Evolutionary conservation across 2,888 invertebrate species (phyloP), one percentile per base, ranked within the genome.

Genomic region (Eilema depressum): DNA sequence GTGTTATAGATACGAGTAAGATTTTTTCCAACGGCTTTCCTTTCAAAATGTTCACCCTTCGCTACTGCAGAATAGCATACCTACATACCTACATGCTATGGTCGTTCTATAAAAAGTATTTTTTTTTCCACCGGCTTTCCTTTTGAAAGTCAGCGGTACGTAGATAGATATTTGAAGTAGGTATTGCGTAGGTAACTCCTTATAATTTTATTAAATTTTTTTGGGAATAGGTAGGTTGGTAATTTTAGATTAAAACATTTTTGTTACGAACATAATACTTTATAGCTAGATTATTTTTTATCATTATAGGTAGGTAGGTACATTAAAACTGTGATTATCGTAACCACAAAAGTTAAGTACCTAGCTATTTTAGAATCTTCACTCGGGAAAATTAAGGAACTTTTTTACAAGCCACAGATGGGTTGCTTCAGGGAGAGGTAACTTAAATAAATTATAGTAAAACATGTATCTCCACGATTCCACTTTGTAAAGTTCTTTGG

Each of bases 381-480:
- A 74, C 30, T 88, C 83, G 56, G 98, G 98, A 94, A 97, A 96
- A 66, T 89, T 92, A 73, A 97, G 92, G 87, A 98, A 98, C 83
- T 92, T 95, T 68, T 96, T 92, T 17, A 97, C 93, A 60, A 98
- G 84, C 94, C 95, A 96, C 83, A 96, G 96, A 47, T 96, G 93
- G 14, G 96, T 63, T 0, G 82, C 84, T 61, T 95, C 94, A 0
- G 98, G 97, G 53, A 94, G 80, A 12, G 96, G 95, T 25, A 96
- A 89, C 81, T 93, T 96, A 80, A 98, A 96, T 28, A 98, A 87
- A 67, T 91, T 92, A 80, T 97, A 97, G 88, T 97, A 98, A 69
- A 97, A 85, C 82, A 87, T 91, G 84, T 96, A 97, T 86, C 97
- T 94, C 94, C 96, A 96, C 0, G 97, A 96, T 83, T 97, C 97